phyloP scores from a whole-genome alignment of 1,140 invertebrate genomes.

The Macrostomum lignano region DNA sequence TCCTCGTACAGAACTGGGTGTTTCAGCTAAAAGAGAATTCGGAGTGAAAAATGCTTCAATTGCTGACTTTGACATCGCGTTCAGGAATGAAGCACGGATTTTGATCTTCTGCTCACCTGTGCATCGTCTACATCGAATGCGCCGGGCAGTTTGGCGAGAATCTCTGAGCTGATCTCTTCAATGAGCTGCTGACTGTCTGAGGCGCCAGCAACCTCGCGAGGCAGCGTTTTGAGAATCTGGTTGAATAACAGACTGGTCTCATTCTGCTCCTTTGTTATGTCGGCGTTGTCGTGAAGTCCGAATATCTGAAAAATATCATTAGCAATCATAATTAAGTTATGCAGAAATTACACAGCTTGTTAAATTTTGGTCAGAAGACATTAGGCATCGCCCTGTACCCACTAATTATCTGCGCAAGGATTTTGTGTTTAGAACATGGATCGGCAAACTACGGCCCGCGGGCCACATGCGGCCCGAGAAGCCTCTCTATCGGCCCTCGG shows the following conservation, averaged over 20 bases:
- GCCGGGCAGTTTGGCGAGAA: constrained; percentile 23
- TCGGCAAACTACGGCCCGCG: too few species aligned
- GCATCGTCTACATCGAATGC: constrained; percentile 25
- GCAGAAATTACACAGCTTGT: not conserved
- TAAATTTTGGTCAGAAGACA: too few species aligned
- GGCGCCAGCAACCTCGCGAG: constrained; percentile 32
- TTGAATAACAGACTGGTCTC: constrained; percentile 27
- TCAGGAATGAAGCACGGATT: too few species aligned
- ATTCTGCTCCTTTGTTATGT: constrained; percentile 27
- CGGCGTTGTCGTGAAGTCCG: constrained; percentile 28
- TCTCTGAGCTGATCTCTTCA: constrained; percentile 24
- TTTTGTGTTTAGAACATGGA: constrained; percentile 15
- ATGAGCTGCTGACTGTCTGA: constrained; percentile 24
- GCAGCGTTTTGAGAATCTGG: constrained; percentile 28
- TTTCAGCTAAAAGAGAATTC: constrained; percentile 10
- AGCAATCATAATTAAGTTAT: not conserved
- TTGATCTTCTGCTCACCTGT: constrained; percentile 37
- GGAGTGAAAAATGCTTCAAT: not conserved
- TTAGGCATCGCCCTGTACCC: too few species aligned
- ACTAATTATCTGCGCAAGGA: too few species aligned
- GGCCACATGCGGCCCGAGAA: too few species aligned
- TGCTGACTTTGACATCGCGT: too few species aligned
- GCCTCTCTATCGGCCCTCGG: too few species aligned
- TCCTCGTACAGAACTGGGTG: constrained; percentile 26
- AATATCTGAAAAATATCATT: constrained; percentile 15